Conservation (phyloP, 2,113 vertebrate genomes). For the Muntiacus muntjak region DNA sequence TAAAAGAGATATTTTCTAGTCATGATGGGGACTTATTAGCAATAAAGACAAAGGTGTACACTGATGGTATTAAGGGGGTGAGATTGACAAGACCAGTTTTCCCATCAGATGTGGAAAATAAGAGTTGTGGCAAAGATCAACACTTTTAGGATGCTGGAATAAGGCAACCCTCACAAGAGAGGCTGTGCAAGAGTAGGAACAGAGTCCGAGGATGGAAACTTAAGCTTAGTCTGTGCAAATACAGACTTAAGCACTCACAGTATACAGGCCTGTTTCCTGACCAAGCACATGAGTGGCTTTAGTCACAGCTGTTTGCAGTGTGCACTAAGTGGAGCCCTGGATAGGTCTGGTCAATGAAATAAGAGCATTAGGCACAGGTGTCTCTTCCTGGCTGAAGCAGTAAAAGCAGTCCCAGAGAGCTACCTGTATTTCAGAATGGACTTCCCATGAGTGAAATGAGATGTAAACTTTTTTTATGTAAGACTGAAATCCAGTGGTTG, state of each 20-base stretch:
- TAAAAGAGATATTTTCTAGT: not conserved
- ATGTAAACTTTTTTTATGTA: not conserved
- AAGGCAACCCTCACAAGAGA: not conserved
- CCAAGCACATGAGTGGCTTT: rapidly evolving
- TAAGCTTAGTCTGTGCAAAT: not conserved
- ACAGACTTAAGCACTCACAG: not conserved
- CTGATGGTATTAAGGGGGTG: not conserved
- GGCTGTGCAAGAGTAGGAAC: not conserved
- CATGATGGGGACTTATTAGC: not conserved
- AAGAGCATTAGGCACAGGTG: not conserved
- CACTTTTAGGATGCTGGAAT: not conserved
- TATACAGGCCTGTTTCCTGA: not conserved
- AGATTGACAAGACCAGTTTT: not conserved
- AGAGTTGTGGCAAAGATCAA: not conserved
- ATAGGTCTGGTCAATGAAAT: no score
- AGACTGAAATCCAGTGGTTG: not conserved
- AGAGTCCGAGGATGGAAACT: not conserved
- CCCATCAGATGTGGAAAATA: not conserved
- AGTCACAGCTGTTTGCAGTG: not conserved
- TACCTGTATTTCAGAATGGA: not conserved
- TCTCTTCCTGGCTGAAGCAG: not conserved
- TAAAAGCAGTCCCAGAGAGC: not conserved
- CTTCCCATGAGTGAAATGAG: not conserved
- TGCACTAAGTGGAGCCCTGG: no score
- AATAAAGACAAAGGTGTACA: not conserved